Percentiles rank a stretch among this genome's conserved stretches.
These are phyloP conservation scores for Scomber scombrus DNA, from an alignment of 2,113 vertebrate genomes.

Conservation along the genomic window DNA sequence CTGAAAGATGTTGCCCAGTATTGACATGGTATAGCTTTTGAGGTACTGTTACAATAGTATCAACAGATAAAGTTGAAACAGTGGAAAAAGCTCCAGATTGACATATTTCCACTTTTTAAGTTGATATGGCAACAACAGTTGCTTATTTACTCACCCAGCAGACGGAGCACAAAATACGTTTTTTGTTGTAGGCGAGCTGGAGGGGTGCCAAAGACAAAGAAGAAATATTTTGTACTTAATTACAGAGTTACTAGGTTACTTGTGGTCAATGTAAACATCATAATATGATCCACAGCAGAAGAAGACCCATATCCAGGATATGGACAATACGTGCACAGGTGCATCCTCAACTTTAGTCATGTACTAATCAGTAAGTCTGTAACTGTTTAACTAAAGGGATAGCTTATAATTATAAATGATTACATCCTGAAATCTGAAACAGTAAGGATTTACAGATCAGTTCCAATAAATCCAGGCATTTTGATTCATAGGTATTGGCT, in stretches of 20 bases:
- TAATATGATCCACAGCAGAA: neutral
- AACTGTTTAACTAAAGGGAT: neutral
- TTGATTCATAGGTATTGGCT: neutral
- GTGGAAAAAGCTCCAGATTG: neutral
- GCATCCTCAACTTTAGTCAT: neutral
- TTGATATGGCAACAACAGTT: neutral
- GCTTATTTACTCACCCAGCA: neutral
- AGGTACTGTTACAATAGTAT: neutral
- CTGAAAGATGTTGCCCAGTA: neutral
- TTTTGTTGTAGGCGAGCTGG: too few species aligned
- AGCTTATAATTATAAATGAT: neutral
- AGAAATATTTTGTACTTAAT: too few species aligned
- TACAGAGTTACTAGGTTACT: too few species aligned
- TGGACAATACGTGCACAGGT: neutral
- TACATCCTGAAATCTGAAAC: neutral
- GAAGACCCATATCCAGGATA: neutral
- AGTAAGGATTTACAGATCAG: neutral
- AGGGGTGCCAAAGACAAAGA: too few species aligned
- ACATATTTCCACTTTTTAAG: neutral
- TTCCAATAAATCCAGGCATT: neutral
- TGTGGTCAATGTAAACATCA: too few species aligned
- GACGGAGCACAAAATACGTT: too few species aligned
- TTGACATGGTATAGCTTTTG: neutral
- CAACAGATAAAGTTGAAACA: slow-evolving; percentile 2
- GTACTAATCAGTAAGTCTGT: neutral